Evolutionary conservation across 2,113 vertebrate species (phyloP), one percentile per base, ranked within the genome.

Genomic region (Cephalophus harveyi): DNA sequence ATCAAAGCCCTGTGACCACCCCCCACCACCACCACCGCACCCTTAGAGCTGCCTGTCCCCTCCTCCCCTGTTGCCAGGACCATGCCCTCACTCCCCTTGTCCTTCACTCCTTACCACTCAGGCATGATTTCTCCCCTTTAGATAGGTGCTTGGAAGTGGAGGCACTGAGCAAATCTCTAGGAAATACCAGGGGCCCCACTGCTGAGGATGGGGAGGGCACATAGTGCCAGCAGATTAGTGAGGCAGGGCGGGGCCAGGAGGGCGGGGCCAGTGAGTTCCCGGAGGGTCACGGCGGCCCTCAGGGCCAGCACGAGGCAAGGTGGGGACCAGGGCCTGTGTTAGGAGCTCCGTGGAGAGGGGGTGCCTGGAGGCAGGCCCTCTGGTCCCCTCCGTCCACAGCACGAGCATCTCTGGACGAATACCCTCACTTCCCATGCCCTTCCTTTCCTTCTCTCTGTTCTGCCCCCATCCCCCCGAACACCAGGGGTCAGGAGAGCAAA

Each of bases 21-120:
- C 0, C 33, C 33, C 4, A 0, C 7, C 50, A 5, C 59, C 57
- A 1, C n/a, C n/a, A 21, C 64, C 0, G 5, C 33, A 43, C 16
- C 11, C 36, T 21, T 21, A 12, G 50, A 46, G 67, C 15, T 21
- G 33, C 25, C 86, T 30, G 40, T 19, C 5, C 6, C 4, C 55
- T 5, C 33, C 62, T 60, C 46, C 19, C 15, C 7, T 78, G 3
- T 48, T 28, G 2, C 23, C 48, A 57, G 57, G 57, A 19, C n/a
- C 27, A 9, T 28, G 57, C 79, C 27, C 7, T 8, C 8, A 3
- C 46, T 15, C 30, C 30, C 87, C 23, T 78, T 62, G 81, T 10
- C 81, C 55, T 27, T 62, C 3, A 0, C 23, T 36, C 23, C 12
- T 25, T 46, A 15, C 76, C 79, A 14, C 54, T 79, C n/a, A 16